Conservation (phyloP, 2,797 vertebrate genomes). For the Eurystomus glaucurus region DNA sequence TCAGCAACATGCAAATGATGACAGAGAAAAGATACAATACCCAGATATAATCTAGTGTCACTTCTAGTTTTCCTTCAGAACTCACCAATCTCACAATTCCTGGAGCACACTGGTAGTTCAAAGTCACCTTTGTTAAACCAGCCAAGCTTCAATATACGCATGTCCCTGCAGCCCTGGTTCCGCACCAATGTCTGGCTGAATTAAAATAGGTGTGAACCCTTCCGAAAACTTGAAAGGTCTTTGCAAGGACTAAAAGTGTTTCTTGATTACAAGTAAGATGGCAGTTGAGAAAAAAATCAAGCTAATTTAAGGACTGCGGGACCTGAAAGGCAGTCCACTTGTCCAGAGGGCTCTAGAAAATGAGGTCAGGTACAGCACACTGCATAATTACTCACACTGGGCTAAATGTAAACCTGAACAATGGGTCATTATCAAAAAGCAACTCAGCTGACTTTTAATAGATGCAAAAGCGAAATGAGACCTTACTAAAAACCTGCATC, state of each 20-base stretch:
- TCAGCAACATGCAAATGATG: neutral
- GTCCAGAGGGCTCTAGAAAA: neutral
- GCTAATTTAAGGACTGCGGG: neutral
- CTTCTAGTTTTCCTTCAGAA: neutral
- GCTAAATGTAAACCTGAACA: neutral
- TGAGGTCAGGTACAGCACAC: neutral
- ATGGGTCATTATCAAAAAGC: neutral
- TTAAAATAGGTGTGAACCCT: constrained; percentile 15
- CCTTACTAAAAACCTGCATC: neutral
- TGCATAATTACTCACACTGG: neutral
- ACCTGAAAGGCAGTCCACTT: neutral
- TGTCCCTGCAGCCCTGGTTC: constrained; percentile 13
- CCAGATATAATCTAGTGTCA: neutral
- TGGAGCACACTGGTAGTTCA: constrained; percentile 10
- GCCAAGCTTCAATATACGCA: neutral
- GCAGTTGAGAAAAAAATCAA: neutral
- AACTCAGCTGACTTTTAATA: neutral
- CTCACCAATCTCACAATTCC: constrained; percentile 3
- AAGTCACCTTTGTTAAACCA: constrained; percentile 46
- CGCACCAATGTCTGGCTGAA: neutral
- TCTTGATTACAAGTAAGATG: neutral
- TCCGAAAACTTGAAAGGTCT: neutral
- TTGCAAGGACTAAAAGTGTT: constrained; percentile 14
- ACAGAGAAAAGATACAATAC: neutral
- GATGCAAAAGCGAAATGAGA: neutral